Evolutionary conservation across 2,888 invertebrate genomes (phyloP).

Genomic region (Shargacucullia verbasci): DNA sequence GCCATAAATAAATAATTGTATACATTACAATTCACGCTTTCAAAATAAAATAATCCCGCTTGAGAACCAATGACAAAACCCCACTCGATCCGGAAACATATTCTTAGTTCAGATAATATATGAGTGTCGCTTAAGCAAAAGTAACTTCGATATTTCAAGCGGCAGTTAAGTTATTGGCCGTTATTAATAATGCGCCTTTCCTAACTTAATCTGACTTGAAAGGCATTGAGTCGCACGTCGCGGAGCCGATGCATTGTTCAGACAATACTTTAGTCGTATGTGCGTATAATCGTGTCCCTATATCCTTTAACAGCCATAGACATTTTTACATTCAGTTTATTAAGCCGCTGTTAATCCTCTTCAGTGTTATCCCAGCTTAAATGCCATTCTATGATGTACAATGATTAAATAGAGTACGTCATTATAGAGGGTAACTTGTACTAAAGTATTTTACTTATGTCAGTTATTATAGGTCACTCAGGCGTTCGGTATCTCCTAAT

Average conservation of each 20-base stretch:
- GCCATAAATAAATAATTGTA: conserved; percentile 56
- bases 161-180: conserved; percentile 85
- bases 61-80: conserved; percentile 76
- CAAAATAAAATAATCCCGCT: conserved; percentile 71
- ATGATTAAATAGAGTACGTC: conserved; percentile 24
- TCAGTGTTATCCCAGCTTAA: conserved; percentile 36
- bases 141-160: conserved; percentile 87
- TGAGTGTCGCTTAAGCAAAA: conserved; percentile 86
- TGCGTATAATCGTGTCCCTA: conserved; percentile 45
- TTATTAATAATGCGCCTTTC: conserved; percentile 87
- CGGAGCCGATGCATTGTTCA: conserved; percentile 81
- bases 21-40: conserved; percentile 60
- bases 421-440: conserved; percentile 11
- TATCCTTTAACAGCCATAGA: conserved; percentile 37
- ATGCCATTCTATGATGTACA: conserved; percentile 25
- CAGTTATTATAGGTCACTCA: conserved; percentile 5
- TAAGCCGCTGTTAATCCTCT: conserved; percentile 51
- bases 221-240: conserved; percentile 83
- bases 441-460: conserved; percentile 17
- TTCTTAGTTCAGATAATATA: conserved; percentile 84
- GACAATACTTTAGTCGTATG: conserved; percentile 70
- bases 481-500: conserved; percentile 9
- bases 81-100: conserved; percentile 84
- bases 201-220: conserved; percentile 88
- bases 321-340: conserved; percentile 53